Conservation (phyloP, 2,888 invertebrate genomes). For the Metacarcinus magister region DNA sequence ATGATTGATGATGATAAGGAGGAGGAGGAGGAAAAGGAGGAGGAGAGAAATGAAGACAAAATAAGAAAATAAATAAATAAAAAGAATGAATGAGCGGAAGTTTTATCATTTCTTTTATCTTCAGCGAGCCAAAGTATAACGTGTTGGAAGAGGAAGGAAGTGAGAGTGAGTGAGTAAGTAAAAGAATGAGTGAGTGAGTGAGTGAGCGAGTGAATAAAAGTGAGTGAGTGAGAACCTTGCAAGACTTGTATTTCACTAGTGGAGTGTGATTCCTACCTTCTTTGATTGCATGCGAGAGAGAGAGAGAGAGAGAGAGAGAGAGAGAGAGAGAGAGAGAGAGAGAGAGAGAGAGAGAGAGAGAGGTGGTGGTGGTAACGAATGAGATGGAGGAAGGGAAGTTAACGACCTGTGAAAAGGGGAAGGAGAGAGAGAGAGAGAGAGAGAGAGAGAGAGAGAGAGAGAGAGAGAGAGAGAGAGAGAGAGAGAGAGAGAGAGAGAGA, state of each 20-base stretch:
- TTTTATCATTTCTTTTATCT: neutral
- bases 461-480: conserved; percentile 19
- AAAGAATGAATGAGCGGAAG: neutral
- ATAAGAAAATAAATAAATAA: neutral
- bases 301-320: neutral
- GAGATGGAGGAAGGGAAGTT: conserved; percentile 9
- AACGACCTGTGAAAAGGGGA: conserved; percentile 10
- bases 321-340: conserved; percentile 57
- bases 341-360: conserved; percentile 23
- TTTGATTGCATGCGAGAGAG: neutral
- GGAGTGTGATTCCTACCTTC: neutral
- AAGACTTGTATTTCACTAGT: neutral
- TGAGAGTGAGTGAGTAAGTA: too few species aligned
- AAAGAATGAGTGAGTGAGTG: neutral
- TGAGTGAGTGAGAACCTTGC: too few species aligned
- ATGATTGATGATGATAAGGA: neutral
- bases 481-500: conserved; percentile 5
- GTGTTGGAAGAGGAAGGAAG: neutral
- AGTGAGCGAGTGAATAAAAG: neutral
- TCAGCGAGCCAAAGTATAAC: neutral
- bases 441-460: conserved; percentile 57
- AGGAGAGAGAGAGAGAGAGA: conserved; percentile 7
- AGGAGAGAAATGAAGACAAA: too few species aligned
- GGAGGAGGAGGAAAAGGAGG: neutral
- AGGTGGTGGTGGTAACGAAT: neutral